Conservation (phyloP, 2,888 invertebrate genomes). For the Fragum sueziense region DNA sequence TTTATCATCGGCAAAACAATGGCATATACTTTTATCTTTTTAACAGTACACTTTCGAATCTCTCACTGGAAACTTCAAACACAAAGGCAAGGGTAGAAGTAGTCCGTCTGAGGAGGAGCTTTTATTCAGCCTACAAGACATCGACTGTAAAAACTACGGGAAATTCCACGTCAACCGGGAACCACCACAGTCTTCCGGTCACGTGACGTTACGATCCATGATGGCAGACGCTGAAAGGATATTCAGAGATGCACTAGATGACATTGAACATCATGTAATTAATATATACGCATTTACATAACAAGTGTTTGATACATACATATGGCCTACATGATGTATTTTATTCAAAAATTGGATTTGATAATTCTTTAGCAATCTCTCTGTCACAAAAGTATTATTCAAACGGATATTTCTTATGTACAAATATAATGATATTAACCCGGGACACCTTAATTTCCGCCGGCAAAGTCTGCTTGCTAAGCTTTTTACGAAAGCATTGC, state of each 20-base stretch:
- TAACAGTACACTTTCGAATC: constrained; percentile 59
- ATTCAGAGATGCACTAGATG: constrained; percentile 9
- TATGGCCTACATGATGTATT: no score
- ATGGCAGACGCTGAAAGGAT: constrained; percentile 34
- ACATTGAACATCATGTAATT: not conserved
- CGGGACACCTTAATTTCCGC: no score
- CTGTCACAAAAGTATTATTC: no score
- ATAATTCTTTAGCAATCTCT: no score
- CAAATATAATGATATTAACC: no score
- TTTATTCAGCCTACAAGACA: constrained; percentile 53
- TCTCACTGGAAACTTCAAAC: constrained; percentile 44
- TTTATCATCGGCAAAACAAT: no score
- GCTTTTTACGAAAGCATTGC: no score
- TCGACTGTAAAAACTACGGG: constrained; percentile 39
- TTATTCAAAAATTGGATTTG: no score
- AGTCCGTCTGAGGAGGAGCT: constrained; percentile 35
- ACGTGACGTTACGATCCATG: constrained; percentile 41
- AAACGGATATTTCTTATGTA: no score
- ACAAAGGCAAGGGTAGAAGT: constrained; percentile 41
- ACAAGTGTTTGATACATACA: no score
- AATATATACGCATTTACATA: no score
- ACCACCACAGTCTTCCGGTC: constrained; percentile 33
- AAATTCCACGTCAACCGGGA: constrained; percentile 52
- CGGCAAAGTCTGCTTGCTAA: no score
- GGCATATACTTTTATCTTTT: constrained; percentile 6